These are phyloP conservation scores for Piscicola geometra DNA, from an alignment of 2,888 invertebrate genomes.

Conservation along the genomic window DNA sequence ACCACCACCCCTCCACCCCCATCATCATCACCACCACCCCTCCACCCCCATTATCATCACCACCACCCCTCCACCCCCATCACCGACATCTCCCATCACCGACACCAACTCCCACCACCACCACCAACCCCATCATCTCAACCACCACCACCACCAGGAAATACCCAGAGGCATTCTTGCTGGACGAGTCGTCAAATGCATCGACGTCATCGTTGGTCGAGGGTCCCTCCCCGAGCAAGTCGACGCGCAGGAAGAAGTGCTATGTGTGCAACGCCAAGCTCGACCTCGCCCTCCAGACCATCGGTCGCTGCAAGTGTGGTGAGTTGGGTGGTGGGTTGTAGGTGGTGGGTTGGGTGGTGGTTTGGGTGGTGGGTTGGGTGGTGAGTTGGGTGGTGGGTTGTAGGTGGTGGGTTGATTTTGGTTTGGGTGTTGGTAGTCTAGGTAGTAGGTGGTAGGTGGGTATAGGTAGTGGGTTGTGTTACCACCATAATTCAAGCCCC, in stretches of 20 bases:
- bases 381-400: no score
- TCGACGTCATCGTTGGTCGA: not conserved
- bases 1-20: not conserved
- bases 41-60: not conserved
- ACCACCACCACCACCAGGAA: slow-evolving; percentile 3
- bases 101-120: not conserved
- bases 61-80: no score
- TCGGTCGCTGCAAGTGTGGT: slow-evolving; percentile 55
- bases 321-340: slow-evolving; percentile 35
- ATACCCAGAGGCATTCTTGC: not conserved
- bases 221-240: slow-evolving; percentile 1
- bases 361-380: no score
- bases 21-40: no score
- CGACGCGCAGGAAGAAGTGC: slow-evolving; percentile 50
- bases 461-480: no score
- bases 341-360: no score
- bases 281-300: slow-evolving; percentile 53
- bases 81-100: not conserved
- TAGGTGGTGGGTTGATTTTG: no score
- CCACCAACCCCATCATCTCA: not conserved
- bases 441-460: no score
- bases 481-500: no score
- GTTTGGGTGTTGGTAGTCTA: no score
- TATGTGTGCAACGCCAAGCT: slow-evolving; percentile 51
- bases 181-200: not conserved